Base-by-base conservation (phyloP, 37 sponge, comb jelly and placozoan genomes). In the Agelas oroides region DNA sequence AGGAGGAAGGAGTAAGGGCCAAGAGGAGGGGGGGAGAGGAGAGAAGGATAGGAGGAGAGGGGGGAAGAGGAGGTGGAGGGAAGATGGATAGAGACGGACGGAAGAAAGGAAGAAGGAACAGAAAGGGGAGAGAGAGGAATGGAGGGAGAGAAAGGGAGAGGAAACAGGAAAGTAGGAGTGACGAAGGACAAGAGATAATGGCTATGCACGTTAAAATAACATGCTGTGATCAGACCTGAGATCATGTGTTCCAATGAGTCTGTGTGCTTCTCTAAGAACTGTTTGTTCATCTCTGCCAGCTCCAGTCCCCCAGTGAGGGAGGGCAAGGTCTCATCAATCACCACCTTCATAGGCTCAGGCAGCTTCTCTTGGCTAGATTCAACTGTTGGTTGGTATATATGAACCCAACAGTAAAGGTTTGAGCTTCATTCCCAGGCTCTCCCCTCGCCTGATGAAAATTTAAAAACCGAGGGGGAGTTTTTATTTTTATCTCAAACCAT, bases 201-300 rank as follows among this genome's bases (percentile, higher is more conserved):
- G 8, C 46, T 46, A 46, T 46, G 3, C 8, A 46, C 46, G 8
- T 3, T 46, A 46, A 46, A 8, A 46, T 8, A 46, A 8, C 46
- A 46, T 46, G 17, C 15, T 75, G n/a, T n/a, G n/a, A n/a, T n/a
- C n/a, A n/a, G n/a, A 92, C 97, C 97, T 35, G 72, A 25, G 19
- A 96, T 74, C 21, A 94, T 37, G 41, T 97, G 97, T 0, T 77
- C 72, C 39, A 93, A 30, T 59, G 97, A 97, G 39, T 75, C 35
- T 5, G 57, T 25, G 68, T 97, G 83, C 52, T 66, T 90, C 15
- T 65, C 59, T 30, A 96, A 5, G 53, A 90, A 96, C 15, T 80
- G 65, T 54, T 70, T 52, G 63, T 96, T 96, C 20, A 93, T 63
- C 21, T 90, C 82, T 8, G 30, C 36, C 1, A 75, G 41, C 19